phyloP scores from a whole-genome alignment of 2,113 vertebrate species.

The Cinclus mexicanus region DNA sequence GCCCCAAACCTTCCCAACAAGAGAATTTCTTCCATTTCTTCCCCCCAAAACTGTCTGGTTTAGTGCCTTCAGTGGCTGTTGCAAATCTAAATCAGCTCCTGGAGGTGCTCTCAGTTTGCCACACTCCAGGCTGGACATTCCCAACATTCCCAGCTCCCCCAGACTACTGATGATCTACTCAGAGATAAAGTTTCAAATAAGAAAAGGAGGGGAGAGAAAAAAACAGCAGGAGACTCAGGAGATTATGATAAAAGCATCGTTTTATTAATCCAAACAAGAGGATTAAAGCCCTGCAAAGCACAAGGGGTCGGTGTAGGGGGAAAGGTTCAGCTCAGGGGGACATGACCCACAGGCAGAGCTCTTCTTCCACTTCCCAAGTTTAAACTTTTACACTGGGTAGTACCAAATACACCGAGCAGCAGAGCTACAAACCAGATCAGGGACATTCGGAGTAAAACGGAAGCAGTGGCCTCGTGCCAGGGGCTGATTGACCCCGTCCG shows the following conservation, averaged over 20 bases:
- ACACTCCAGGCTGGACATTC: neutral
- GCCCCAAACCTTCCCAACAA: neutral
- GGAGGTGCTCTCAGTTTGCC: neutral
- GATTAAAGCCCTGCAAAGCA: neutral
- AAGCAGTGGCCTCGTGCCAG: neutral
- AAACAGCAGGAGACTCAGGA: neutral
- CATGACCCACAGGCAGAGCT: neutral
- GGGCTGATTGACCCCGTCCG: neutral
- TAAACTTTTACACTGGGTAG: neutral
- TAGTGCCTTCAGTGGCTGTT: neutral
- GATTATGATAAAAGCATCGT: neutral
- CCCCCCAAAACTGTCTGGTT: rapidly evolving
- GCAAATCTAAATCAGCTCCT: neutral
- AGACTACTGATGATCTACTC: neutral
- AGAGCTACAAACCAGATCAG: neutral
- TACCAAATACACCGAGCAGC: neutral
- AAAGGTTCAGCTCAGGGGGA: neutral
- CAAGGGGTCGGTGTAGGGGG: neutral
- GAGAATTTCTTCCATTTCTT: neutral
- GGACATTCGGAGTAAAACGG: neutral
- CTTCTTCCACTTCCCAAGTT: neutral
- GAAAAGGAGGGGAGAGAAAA: neutral
- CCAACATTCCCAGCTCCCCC: neutral
- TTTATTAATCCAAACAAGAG: neutral
- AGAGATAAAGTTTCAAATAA: neutral